Evolutionary conservation across 2,113 vertebrate species (phyloP).

Genomic region (Anseranas semipalmata): DNA sequence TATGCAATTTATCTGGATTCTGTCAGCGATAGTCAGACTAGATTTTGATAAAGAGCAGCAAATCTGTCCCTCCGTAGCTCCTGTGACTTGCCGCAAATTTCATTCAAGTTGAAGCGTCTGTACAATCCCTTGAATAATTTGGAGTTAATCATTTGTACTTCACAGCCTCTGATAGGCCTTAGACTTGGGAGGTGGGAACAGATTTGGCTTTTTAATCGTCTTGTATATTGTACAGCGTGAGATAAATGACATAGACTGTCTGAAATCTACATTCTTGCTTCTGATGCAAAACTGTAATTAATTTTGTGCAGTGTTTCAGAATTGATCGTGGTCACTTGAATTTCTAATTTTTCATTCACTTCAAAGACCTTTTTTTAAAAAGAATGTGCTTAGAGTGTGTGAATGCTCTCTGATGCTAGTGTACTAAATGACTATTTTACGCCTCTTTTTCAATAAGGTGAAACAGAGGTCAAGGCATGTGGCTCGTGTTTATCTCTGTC

Average conservation of each 20-base stretch:
- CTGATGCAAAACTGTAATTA: conserved; percentile 95
- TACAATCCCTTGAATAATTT: conserved; percentile 87
- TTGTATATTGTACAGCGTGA: conserved; percentile 82
- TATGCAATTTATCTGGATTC: conserved; percentile 76
- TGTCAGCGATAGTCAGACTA: conserved; percentile 76
- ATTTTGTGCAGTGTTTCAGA: conserved; percentile 96
- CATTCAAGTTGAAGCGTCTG: conserved; percentile 78
- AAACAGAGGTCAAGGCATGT: conserved; percentile 79
- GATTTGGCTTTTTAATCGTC: conserved; percentile 86
- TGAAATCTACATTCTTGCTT: conserved; percentile 85
- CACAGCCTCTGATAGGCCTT: conserved; percentile 79
- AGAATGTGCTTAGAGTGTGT: conserved; percentile 52
- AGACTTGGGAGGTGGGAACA: conserved; percentile 84
- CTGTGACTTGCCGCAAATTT: conserved; percentile 75
- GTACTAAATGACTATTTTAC: conserved; percentile 72
- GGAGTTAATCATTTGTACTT: conserved; percentile 91
- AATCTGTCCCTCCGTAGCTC: conserved; percentile 73
- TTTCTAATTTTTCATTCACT: conserved; percentile 91
- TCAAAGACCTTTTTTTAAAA: conserved; percentile 76
- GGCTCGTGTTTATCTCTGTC: conserved; percentile 67
- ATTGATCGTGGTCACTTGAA: conserved; percentile 93
- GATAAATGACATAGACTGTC: conserved; percentile 87
- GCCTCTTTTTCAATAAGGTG: conserved; percentile 81
- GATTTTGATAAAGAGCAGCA: conserved; percentile 84
- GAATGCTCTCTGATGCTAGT: conserved; percentile 36